Conservation (phyloP, 2,797 vertebrate genomes). For the Diceros bicornis region DNA sequence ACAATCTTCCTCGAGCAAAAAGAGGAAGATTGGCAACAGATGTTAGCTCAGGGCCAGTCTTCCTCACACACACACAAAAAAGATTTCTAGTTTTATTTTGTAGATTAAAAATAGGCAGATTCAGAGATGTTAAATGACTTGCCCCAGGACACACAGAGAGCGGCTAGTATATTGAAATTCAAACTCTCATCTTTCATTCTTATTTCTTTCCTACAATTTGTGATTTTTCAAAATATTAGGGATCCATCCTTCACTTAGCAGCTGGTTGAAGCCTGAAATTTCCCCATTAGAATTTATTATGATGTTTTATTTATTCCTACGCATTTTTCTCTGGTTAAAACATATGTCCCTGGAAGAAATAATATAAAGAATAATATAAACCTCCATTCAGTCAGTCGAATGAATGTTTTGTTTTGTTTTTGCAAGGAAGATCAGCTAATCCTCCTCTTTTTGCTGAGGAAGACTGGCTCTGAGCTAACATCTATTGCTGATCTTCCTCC, state of each 20-base stretch:
- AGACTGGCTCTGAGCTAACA: too few relatives aligned
- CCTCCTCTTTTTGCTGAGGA: too few relatives aligned
- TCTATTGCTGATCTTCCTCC: too few relatives aligned
- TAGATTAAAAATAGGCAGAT: background rate
- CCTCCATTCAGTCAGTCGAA: background rate
- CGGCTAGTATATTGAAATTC: background rate
- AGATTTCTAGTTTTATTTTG: conserved; percentile 57
- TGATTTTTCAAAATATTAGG: background rate
- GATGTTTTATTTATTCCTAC: background rate
- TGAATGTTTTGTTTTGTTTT: background rate
- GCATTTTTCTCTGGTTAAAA: conserved; percentile 50
- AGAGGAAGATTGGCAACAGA: too few relatives aligned
- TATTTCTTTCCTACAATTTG: background rate
- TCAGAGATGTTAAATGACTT: background rate
- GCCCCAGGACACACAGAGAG: background rate
- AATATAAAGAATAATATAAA: background rate
- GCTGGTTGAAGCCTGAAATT: background rate
- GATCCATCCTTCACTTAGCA: background rate
- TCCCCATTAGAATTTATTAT: background rate
- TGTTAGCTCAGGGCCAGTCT: too few relatives aligned
- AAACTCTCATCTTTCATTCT: conserved; percentile 34
- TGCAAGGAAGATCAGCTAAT: too few relatives aligned
- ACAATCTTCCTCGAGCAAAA: too few relatives aligned
- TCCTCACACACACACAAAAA: background rate
- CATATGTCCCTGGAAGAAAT: background rate